Base-by-base conservation (phyloP, 1,140 invertebrate species). In the Charaxes varanes region DNA sequence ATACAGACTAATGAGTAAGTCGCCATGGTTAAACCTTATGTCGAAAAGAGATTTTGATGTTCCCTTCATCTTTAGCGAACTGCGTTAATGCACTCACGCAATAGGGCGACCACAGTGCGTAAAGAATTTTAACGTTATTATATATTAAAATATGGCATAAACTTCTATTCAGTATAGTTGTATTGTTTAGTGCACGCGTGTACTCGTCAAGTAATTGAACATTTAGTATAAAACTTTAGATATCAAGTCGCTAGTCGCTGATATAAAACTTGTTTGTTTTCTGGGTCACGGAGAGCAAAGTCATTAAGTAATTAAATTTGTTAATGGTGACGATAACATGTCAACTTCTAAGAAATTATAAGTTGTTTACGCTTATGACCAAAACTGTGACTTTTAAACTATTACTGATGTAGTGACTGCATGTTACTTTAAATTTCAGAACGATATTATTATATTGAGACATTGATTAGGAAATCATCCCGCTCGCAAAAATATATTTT, bases 271-370 rank as follows among this genome's bases (percentile, higher is more conserved):
- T 37, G 58, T 68, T 66, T 51, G 40, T 55, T 66, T 70, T 64
- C 69, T 70, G 62, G 68, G 66, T 73, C 69, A 73, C 26, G 69
- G 66, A 68, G 52, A 73, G 46, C 67, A 58, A 67, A 62, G 37
- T 56, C 41, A 62, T 59, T 63, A 53, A 53, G 34, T 48, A 52
- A 59, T 59, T 53, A 56, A 53, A 46, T 41, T 35, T 28, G 41
- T 44, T 41, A 27, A 33, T 33, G 38, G 12, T 31, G 12, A 21
- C 26, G 35, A 24, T 33, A 37, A 44, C 17, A 14, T 10, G 6
- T 14, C 7, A 23, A 43, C 13, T 43, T 43, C 41, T 43, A 8
- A 26, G 42, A 44, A 44, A 15, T 33, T 28, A 14, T 15, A 3
- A 12, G 6, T 13, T 34, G 32, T 34, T 34, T 34, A 19, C 7